Evolutionary conservation across 2,888 invertebrate species (phyloP).

Genomic region (Apamea sordens): DNA sequence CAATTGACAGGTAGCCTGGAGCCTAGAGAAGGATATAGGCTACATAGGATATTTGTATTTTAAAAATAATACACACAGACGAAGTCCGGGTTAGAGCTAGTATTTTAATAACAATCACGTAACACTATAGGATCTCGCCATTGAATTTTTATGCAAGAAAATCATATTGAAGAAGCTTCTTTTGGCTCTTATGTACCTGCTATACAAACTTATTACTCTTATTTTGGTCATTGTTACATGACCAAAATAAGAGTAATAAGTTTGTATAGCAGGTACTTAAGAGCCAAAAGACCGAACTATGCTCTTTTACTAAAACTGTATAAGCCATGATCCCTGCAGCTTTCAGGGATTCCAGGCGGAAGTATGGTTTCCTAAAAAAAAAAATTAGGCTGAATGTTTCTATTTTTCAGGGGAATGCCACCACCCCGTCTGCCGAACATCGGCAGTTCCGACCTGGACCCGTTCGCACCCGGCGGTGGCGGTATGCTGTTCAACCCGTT

Average conservation of each 20-base stretch:
- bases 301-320: too few species aligned
- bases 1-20: neutral
- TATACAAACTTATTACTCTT: too few species aligned
- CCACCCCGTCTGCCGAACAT: conserved; percentile 85
- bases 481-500: conserved; percentile 95
- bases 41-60: neutral
- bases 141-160: neutral
- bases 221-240: too few species aligned
- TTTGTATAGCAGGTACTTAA: too few species aligned
- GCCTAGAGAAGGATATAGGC: neutral
- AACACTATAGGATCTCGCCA: neutral
- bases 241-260: neutral
- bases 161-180: neutral
- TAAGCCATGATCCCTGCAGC: neutral
- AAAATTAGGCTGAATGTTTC: neutral
- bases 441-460: conserved; percentile 95
- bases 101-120: neutral
- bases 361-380: neutral
- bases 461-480: conserved; percentile 91
- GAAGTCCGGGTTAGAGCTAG: neutral
- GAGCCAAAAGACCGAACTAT: too few species aligned
- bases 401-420: conserved; percentile 79
- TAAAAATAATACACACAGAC: neutral
- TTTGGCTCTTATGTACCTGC: too few species aligned
- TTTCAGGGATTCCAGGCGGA: neutral